Base-by-base conservation (phyloP, 2,113 vertebrate species). In the Anarhynchus alexandrinus region DNA sequence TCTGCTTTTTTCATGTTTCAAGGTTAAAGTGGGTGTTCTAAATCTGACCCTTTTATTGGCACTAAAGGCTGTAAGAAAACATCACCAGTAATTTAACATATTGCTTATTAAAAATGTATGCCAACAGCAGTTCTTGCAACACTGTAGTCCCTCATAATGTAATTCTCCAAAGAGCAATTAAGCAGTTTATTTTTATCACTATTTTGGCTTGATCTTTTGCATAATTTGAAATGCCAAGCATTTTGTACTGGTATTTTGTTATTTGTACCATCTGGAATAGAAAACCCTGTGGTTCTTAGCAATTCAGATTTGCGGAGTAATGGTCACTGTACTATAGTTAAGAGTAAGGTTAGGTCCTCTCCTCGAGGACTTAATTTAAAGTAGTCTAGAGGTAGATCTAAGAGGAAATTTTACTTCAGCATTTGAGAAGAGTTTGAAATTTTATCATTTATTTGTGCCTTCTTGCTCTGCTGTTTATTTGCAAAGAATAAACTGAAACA, bases 121-220 rank as follows among this genome's bases (percentile, higher is more conserved):
- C 69, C 88, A 90, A 59, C n/a, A 84, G 49, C 42, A 90, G 47
- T 36, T 71, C 72, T 92, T 96, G 94, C 91, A 91, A 93, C 62
- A 91, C 32, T 57, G 5, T 15, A 65, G 27, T 78, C 52, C 18
- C 36, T 91, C 47, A 38, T 59, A 79, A n/a, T 23, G 49, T 49
- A 91, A 79, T 73, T 85, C 93, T 80, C 88, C 69, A 49, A 79
- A 82, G 86, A 87, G 34, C 40, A 91, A 61, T 16, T 59, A 59
- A 72, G 38, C 27, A 87, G 38, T 73, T 77, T 93, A 93, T 94
- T 94, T 96, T 92, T 92, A 64, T 74, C 5, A 69, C 57, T 76
- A 10, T 51, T 79, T 85, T 82, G 30, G 45, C 43, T 80, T 82
- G 77, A 65, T 66, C 82, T 90, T 91, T 85, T 30, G 9, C 85